Percentiles rank a stretch among this genome's conserved stretches.
Conservation (phyloP, 2,888 invertebrate species). For the Plutella xylostella region DNA sequence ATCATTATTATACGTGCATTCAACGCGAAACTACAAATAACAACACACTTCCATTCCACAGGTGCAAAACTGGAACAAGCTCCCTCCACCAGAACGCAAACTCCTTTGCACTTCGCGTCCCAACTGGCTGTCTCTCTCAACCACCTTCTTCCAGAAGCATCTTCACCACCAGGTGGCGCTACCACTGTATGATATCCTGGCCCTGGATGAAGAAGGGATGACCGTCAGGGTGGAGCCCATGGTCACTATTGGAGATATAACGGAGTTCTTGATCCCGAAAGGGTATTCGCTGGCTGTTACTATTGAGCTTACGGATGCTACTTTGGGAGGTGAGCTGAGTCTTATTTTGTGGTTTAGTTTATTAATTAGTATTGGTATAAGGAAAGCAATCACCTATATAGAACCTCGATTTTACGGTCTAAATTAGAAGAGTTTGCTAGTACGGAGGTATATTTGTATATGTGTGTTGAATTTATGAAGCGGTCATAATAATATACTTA, state of each 20-base stretch:
- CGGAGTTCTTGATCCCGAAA: conserved; percentile 71
- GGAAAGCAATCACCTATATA: too few relatives aligned
- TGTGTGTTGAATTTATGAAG: too few relatives aligned
- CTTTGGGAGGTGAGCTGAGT: conserved; percentile 65
- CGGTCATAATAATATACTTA: too few relatives aligned
- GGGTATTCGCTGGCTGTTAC: conserved; percentile 78
- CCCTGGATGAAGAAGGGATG: conserved; percentile 66
- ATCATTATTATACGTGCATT: too few relatives aligned
- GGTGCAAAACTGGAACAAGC: conserved; percentile 66
- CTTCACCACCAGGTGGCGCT: conserved; percentile 72
- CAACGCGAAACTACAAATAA: too few relatives aligned
- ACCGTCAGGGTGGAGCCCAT: conserved; percentile 75
- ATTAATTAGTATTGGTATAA: too few relatives aligned
- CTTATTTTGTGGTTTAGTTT: too few relatives aligned
- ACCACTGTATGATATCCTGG: conserved; percentile 72
- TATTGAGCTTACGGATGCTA: conserved; percentile 76
- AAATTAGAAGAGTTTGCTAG: too few relatives aligned
- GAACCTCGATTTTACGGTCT: too few relatives aligned
- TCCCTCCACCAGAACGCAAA: conserved; percentile 50
- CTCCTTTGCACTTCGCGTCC: conserved; percentile 75
- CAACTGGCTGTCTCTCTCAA: conserved; percentile 77
- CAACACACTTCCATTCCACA: conserved; percentile 22
- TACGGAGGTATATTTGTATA: too few relatives aligned
- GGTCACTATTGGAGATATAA: conserved; percentile 75
- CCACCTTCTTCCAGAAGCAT: conserved; percentile 75